Evolutionary conservation across 2,797 vertebrate species (phyloP), one percentile per base, ranked within the genome.

Genomic region (Parambassis ranga): DNA sequence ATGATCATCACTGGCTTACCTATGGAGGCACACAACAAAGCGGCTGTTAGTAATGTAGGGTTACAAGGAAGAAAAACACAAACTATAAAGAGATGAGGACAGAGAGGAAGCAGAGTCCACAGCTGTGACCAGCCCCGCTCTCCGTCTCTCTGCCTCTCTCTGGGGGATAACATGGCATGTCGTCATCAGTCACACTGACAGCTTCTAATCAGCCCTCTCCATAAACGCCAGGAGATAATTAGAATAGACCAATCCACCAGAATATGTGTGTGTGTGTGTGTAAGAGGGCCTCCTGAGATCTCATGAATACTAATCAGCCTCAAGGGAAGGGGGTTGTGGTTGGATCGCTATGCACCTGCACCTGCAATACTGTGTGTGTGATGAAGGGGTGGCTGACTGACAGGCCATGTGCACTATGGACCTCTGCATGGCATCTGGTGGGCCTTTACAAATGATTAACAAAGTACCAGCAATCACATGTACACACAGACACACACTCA

Each of bases 1-100:
- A 93, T 93, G 76, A 93, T 93, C 92, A 93, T 93, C 87, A 93
- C 91, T 0, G 91, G 92, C 67, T 93, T 93, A 83, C 91, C 92
- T 93, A 60, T n/a, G 52, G 59, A 79, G 42, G 63, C 43, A 84
- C 60, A 83, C 20, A 65, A 68, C 26, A 71, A 57, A 51, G 38
- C 24, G 26, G 59, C 35, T 47, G 57, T 85, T 83, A 82, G 73
- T 37, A 32, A 62, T 23, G 64, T 46, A 35, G 27, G 60, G 62
- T 72, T 48, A 70, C 31, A 31, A 65, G 66, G 47, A 52, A 71
- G 44, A 71, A 61, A 84, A 39, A 73, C 55, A 46, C 41, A 31
- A 60, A 75, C 73, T 66, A 73, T 68, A 79, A 74, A 83, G 61
- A 72, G 47, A 68, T 0, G 62, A 41, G 66, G 71, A 79, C 61